Evolutionary conservation across 2,113 vertebrate genomes (phyloP).

Genomic region (Bubalus kerabau): DNA sequence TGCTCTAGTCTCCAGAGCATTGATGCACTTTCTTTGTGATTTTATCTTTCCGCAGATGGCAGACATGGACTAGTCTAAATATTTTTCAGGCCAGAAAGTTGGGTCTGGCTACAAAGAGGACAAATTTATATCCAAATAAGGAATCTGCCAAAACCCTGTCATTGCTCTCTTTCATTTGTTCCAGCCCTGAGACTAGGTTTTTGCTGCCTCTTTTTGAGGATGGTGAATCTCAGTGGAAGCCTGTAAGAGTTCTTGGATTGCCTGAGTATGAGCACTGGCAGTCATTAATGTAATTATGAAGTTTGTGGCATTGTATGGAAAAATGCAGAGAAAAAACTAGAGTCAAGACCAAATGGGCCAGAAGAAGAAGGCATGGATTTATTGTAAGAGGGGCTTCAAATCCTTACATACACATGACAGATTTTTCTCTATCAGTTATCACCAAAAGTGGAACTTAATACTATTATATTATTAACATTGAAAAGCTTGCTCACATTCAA

Average conservation of each 20-base stretch:
- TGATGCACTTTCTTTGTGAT: not conserved
- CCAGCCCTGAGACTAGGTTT: not conserved
- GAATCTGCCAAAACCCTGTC: not conserved
- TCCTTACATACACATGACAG: not conserved
- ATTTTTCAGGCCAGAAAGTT: not conserved
- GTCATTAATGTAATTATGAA: not conserved
- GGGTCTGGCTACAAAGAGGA: not conserved
- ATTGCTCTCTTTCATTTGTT: not conserved
- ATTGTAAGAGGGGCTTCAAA: not conserved
- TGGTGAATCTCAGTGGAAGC: not conserved
- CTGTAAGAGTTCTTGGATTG: not conserved
- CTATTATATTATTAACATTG: not conserved
- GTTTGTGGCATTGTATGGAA: not conserved
- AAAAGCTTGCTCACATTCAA: not conserved
- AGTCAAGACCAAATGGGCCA: not conserved
- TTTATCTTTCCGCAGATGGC: not conserved
- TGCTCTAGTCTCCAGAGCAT: not conserved
- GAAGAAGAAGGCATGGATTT: not conserved
- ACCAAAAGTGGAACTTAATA: not conserved
- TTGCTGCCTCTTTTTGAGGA: not conserved
- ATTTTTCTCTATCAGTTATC: not conserved
- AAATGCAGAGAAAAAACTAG: not conserved
- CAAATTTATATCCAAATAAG: not conserved
- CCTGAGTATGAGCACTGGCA: not conserved
- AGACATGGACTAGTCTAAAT: not conserved